Evolutionary conservation across 2,888 invertebrate genomes (phyloP), one percentile per base, ranked within the genome.

Genomic region (Tuberolachnus salignus): DNA sequence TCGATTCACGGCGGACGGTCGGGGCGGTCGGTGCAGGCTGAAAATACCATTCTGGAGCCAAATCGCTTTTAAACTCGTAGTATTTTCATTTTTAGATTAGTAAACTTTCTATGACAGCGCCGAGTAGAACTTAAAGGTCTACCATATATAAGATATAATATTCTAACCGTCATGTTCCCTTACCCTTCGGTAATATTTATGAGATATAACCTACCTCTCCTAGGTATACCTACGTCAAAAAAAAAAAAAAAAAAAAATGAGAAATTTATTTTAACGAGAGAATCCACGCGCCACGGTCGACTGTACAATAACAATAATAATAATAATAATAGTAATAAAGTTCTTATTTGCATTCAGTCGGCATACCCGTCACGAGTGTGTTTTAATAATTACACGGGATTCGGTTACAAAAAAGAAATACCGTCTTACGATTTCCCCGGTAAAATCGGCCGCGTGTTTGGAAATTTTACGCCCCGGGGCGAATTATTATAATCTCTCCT

Each of bases 61-160:
- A 74, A 74, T 74, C 53, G 63, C 53, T 74, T 74, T 74, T 64
- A 64, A 74, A 74, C 63, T 74, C 42, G 13, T 53, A 44, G 63
- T 64, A 74, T 74, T 74, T 74, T 74, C 53, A 34, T 74, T 74
- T 74, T 74, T 74, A 74, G 53, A 74, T 74, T 64, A 74, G 64
- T 44, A 74, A 74, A 74, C 64, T 74, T 74, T 74, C 63, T 53
- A 53, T 44, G 63, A 53, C 53, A 23, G 51, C 13, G 14, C 73
- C n/a, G 44, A 74, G 64, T 16, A 23, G 21, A 53, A 74, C 53
- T 64, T 74, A 34, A 44, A 53, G 53, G 64, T 53, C 42, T 73
- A n/a, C n/a, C n/a, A n/a, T 63, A 53, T 74, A 53, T 74, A 74
- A 74, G 53, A 64, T 64, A 64, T 34, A n/a, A n/a, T 42, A 53